Conservation (phyloP, 2,888 invertebrate genomes). For the Anodontia alba region DNA sequence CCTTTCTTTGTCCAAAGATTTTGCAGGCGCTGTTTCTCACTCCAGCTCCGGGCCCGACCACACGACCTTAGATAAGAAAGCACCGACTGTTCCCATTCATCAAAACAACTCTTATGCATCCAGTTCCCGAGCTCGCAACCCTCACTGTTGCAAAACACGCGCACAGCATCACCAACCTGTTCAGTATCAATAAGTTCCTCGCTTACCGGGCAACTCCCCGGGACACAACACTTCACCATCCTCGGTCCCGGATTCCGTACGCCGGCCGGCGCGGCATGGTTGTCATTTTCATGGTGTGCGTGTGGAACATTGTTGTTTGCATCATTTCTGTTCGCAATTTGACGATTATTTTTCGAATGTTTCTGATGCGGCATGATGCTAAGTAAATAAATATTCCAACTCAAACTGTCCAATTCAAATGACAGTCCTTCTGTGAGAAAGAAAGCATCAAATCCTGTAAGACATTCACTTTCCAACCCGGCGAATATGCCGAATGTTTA, state of each 20-base stretch:
- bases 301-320: constrained; percentile 62
- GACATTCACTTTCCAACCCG: constrained; percentile 31
- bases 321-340: constrained; percentile 61
- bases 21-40: constrained; percentile 96
- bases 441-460: constrained; percentile 17
- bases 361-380: constrained; percentile 76
- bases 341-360: constrained; percentile 70
- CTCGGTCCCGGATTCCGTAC: constrained; percentile 37
- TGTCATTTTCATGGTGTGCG: constrained; percentile 65
- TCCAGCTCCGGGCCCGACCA: constrained; percentile 97
- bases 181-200: constrained; percentile 74
- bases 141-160: constrained; percentile 97
- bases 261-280: constrained; percentile 38
- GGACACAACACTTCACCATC: constrained; percentile 75
- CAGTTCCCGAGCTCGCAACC: constrained; percentile 94
- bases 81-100: constrained; percentile 96
- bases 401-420: constrained; percentile 31
- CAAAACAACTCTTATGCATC: constrained; percentile 98
- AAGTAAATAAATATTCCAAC: constrained; percentile 21
- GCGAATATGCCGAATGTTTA: constrained; percentile 43
- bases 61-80: constrained; percentile 95
- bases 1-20: constrained; percentile 99
- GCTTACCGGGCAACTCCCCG: constrained; percentile 67
- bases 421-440: constrained; percentile 42
- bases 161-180: constrained; percentile 87